Base-by-base conservation (phyloP, 2,888 invertebrate species). In the Ochropleura leucogaster region DNA sequence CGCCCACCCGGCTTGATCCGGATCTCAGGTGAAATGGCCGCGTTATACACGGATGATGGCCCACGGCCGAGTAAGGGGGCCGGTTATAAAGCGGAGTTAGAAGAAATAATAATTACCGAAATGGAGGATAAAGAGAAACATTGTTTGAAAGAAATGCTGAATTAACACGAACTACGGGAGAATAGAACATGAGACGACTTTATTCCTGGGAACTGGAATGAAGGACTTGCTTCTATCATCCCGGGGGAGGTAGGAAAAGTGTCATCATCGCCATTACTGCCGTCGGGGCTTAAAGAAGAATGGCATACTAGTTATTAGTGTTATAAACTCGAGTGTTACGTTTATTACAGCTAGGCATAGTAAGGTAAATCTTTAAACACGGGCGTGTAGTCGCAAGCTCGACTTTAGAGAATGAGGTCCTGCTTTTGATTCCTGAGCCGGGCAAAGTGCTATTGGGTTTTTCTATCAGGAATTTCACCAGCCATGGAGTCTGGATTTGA, bases 21-120 rank as follows among this genome's bases (percentile, higher is more conserved):
- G 89, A 80, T 88, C 88, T 87, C 86, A 87, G 91, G 89, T 89
- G 86, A 83, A 85, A 89, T 84, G 80, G 85, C 74, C 75, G 82
- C 82, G 74, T 83, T 86, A 84, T 79, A 72, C 77, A 76, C 79
- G 84, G 77, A 44, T 78, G 77, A 89, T 83, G 69, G 82, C 16
- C 59, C 69, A 65, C 68, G 68, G 51, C n/a, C 42, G 42, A 47
- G 53, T 66, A 30, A n/a, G 14, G 72, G 67, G n/a, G 59, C 47
- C 44, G 64, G 60, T 44, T 65, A 65, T 55, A 82, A 66, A 82
- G 59, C 51, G 62, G 66, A 68, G 57, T 63, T 51, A 66, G 62
- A 67, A 69, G 63, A 77, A 72, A 77, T 77, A 71, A 72, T 77
- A 72, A 85, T 77, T 59, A 68, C 60, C 44, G 18, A 63, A 85